A percentile compares a stretch with the other conserved stretches of the same genome.
Conservation (phyloP, 2,888 invertebrate species). For the Epinotia demarniana region DNA sequence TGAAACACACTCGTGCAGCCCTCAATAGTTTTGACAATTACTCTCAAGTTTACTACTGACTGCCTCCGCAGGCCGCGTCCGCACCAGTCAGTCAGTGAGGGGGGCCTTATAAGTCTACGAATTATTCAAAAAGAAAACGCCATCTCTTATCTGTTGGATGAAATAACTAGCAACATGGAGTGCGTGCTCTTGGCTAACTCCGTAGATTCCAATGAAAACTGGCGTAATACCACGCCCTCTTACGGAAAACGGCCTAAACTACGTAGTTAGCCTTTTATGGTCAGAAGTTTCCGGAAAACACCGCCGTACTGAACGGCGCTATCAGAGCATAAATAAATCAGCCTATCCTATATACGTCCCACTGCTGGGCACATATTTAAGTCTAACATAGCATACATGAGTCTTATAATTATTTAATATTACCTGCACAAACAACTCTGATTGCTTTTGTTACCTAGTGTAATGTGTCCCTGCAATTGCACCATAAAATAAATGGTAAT, state of each 20-base stretch:
- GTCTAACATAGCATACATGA: not conserved
- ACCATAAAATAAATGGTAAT: not conserved
- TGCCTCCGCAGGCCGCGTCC: too few species aligned
- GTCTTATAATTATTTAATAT: not conserved
- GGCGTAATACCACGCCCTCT: constrained; percentile 28
- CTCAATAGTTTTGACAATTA: too few species aligned
- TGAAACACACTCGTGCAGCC: too few species aligned
- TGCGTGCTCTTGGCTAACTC: not conserved
- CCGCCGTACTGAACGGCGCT: not conserved
- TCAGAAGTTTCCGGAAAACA: not conserved
- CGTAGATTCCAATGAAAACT: not conserved
- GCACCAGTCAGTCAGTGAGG: too few species aligned
- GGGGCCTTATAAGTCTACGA: not conserved
- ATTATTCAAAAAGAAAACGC: constrained; percentile 9
- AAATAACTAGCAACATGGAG: constrained; percentile 1
- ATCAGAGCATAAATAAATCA: not conserved
- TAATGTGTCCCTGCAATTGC: not conserved
- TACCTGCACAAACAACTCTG: not conserved
- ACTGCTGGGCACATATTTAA: too few species aligned
- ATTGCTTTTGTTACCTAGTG: not conserved
- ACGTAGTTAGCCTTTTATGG: constrained; percentile 17
- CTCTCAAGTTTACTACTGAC: too few species aligned
- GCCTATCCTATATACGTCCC: too few species aligned
- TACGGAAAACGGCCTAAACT: constrained; percentile 25
- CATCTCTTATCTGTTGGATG: constrained; percentile 21